A percentile compares a stretch with the other conserved stretches of the same genome.
phyloP scores from a whole-genome alignment of 2,113 vertebrate species.

The Catharus minimus region DNA sequence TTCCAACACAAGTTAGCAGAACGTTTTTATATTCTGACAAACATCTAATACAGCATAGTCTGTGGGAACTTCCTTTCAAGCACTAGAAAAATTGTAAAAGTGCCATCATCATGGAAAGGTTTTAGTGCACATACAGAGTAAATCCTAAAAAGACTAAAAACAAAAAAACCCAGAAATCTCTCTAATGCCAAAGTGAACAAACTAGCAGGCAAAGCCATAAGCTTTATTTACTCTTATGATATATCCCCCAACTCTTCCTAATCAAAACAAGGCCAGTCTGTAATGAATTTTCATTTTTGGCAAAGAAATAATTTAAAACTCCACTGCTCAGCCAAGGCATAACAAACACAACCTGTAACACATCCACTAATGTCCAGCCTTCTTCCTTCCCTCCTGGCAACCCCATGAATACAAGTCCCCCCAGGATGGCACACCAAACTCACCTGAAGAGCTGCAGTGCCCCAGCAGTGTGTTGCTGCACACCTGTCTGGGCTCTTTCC shows the following conservation, averaged over 20 bases:
- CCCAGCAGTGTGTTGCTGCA: not conserved
- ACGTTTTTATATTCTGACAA: not conserved
- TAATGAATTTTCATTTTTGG: constrained; percentile 20
- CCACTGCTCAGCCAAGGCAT: not conserved
- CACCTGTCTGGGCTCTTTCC: not conserved
- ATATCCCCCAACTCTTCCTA: not conserved
- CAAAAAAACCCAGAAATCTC: not conserved
- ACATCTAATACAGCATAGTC: not conserved
- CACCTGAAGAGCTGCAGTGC: not conserved
- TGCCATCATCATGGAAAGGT: not conserved
- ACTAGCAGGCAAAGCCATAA: not conserved
- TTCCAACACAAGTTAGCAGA: not conserved
- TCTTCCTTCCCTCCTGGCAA: not conserved
- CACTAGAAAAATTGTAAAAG: not conserved
- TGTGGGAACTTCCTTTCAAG: not conserved
- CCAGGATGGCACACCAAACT: not conserved
- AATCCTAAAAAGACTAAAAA: not conserved
- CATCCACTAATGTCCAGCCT: not conserved
- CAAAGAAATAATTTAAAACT: not conserved
- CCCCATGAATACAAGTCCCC: not conserved
- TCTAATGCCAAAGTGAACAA: not conserved
- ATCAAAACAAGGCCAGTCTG: constrained; percentile 31
- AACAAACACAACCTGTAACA: not conserved
- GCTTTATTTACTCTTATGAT: not conserved
- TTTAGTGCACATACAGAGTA: not conserved